A percentile compares a stretch with the other conserved stretches of the same genome.
These are phyloP conservation scores for Drosophila percnosoma DNA, from an alignment of 2,888 invertebrate genomes.

Conservation along the genomic window DNA sequence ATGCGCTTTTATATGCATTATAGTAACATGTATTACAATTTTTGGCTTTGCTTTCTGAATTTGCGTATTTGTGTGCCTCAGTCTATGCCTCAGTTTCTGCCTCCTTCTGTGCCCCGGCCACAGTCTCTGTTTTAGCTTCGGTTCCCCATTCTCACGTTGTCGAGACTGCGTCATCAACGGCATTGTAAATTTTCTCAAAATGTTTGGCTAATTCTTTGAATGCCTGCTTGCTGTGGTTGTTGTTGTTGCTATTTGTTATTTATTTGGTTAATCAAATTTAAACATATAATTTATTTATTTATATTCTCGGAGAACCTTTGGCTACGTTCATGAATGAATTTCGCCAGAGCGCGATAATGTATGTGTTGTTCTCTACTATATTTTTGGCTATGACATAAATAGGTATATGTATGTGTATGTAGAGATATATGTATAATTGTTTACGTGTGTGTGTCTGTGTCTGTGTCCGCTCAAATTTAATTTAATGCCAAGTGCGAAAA, in stretches of 20 bases:
- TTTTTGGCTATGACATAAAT: conserved; percentile 78
- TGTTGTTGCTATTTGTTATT: conserved; percentile 44
- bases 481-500: conserved; percentile 44
- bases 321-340: conserved; percentile 69
- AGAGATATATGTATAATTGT: not conserved
- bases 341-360: conserved; percentile 8
- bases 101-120: not conserved
- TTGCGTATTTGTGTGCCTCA: conserved; percentile 43
- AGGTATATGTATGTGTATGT: conserved; percentile 4
- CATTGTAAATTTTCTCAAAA: conserved; percentile 58
- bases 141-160: conserved; percentile 37
- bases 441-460: conserved; percentile 1
- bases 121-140: not conserved
- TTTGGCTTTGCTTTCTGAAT: conserved; percentile 32
- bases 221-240: conserved; percentile 28
- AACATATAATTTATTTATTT: conserved; percentile 75
- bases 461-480: conserved; percentile 27
- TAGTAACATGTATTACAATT: conserved; percentile 43
- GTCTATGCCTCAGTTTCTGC: not conserved
- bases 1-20: conserved; percentile 4
- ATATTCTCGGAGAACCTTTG: conserved; percentile 31
- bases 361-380: conserved; percentile 36
- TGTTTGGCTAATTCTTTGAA: conserved; percentile 54
- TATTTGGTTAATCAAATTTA: conserved; percentile 76
- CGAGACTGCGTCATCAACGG: conserved; percentile 71